These are phyloP conservation scores for Phasianus colchicus DNA, from an alignment of 2,113 vertebrate species.

Conservation along the genomic window DNA sequence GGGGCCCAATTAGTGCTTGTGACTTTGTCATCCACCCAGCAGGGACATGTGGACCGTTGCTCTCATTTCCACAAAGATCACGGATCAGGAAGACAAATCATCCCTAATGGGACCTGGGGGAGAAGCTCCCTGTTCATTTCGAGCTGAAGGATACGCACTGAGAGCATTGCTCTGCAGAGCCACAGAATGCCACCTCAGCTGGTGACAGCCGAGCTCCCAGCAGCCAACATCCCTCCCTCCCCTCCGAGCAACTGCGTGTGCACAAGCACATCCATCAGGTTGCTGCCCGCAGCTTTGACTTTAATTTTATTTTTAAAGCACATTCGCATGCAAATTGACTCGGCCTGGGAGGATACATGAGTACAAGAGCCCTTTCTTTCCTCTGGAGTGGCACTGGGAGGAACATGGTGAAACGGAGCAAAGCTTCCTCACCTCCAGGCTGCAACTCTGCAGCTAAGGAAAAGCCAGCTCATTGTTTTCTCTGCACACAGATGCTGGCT, in stretches of 20 bases:
- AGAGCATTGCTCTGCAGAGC: background rate
- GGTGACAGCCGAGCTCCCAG: background rate
- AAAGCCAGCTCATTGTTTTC: constrained; percentile 49
- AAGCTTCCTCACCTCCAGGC: constrained; percentile 61
- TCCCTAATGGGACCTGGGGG: constrained; percentile 31
- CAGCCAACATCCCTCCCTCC: background rate
- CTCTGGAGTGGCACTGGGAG: background rate
- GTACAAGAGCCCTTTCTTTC: constrained; percentile 50
- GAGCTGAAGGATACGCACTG: background rate
- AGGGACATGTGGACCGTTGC: background rate
- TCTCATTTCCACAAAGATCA: constrained; percentile 5
- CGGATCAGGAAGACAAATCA: constrained; percentile 41
- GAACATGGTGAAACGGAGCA: constrained; percentile 41
- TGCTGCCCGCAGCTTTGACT: constrained; percentile 49
- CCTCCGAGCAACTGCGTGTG: background rate
- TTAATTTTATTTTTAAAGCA: constrained; percentile 63
- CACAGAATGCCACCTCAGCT: background rate
- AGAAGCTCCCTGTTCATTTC: constrained; percentile 3
- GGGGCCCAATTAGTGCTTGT: constrained; percentile 30
- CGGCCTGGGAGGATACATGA: background rate
- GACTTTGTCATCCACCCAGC: background rate
- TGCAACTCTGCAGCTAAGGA: constrained; percentile 26
- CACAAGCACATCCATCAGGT: constrained; percentile 18
- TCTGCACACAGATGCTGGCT: constrained; percentile 45
- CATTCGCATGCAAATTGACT: constrained; percentile 50